A percentile compares a stretch with the other conserved stretches of the same genome.
Conservation (phyloP, 2,797 vertebrate species). For the Chiroxiphia lanceolata region DNA sequence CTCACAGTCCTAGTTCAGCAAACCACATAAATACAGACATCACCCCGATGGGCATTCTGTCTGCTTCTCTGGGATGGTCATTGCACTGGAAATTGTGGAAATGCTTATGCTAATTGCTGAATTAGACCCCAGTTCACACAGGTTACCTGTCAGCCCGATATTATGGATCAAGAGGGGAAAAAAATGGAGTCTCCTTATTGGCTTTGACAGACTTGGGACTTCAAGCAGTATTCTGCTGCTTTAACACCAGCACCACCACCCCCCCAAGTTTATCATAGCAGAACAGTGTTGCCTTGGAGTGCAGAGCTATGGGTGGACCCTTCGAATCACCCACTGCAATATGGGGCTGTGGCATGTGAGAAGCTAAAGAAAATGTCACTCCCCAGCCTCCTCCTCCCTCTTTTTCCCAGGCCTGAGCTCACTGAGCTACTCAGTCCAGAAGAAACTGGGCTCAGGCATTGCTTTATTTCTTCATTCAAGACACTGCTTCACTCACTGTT, state of each 20-base stretch:
- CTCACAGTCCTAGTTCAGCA: background rate
- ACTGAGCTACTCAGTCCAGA: background rate
- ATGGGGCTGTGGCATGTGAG: background rate
- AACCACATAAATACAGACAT: background rate
- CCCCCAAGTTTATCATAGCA: background rate
- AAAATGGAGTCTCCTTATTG: background rate
- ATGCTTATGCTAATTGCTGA: background rate
- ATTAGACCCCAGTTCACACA: background rate
- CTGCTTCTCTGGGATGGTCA: background rate
- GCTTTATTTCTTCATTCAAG: background rate
- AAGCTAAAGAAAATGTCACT: background rate
- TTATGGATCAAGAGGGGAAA: background rate
- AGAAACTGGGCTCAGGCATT: background rate
- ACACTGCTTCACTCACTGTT: background rate
- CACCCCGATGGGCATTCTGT: background rate
- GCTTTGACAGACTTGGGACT: background rate
- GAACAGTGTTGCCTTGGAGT: background rate
- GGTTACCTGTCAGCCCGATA: background rate
- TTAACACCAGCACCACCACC: background rate
- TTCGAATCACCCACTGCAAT: background rate
- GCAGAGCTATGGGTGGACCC: background rate
- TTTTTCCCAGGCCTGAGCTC: background rate
- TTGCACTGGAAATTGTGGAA: background rate
- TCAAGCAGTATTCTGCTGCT: background rate
- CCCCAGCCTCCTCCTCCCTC: background rate